A percentile compares a stretch with the other conserved stretches of the same genome.
Evolutionary conservation across 2,113 vertebrate species (phyloP).

Genomic region (Chionomys nivalis): DNA sequence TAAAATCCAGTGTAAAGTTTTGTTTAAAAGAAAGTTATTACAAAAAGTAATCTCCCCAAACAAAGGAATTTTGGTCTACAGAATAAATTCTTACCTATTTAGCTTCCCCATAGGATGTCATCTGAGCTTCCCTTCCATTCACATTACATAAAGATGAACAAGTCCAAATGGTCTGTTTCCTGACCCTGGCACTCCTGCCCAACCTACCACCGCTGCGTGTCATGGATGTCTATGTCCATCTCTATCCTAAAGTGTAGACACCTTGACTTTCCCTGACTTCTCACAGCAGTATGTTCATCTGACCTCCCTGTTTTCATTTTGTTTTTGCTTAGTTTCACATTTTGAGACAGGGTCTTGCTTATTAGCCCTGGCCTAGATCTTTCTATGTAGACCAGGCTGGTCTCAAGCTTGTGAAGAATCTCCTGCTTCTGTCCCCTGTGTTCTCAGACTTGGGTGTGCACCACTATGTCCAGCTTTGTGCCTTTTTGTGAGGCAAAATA

Average conservation of each 20-base stretch:
- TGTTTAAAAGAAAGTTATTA: background rate
- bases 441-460: background rate
- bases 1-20: background rate
- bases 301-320: too few species aligned
- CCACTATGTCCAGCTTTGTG: too few species aligned
- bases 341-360: background rate
- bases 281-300: background rate
- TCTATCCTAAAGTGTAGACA: background rate
- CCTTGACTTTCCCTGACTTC: background rate
- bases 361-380: background rate
- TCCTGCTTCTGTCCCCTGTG: background rate
- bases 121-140: background rate
- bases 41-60: background rate
- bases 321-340: background rate
- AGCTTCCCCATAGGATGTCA: background rate
- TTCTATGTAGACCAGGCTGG: background rate
- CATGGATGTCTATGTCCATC: background rate
- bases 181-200: background rate
- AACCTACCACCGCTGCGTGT: background rate
- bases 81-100: background rate
- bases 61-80: background rate
- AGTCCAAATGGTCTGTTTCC: background rate
- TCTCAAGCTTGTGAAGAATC: background rate
- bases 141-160: background rate
- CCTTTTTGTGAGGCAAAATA: background rate